phyloP scores from a whole-genome alignment of 2,888 invertebrate species.

The Acanthoscelides obtectus region DNA sequence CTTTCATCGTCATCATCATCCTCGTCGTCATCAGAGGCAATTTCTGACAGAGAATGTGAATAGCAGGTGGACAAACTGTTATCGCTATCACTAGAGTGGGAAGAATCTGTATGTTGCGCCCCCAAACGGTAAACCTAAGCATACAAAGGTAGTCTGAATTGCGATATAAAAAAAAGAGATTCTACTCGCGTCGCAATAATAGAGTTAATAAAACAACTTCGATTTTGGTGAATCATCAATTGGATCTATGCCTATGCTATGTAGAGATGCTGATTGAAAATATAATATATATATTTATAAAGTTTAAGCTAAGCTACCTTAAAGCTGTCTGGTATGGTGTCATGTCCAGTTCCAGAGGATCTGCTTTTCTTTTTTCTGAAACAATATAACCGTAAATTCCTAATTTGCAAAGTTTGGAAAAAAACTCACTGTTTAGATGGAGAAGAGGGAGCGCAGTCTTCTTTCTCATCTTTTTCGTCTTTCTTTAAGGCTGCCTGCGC shows the following conservation, averaged over 20 bases:
- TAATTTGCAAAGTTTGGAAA: background rate
- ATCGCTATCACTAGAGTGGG: constrained; percentile 44
- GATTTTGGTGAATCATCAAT: too few species aligned
- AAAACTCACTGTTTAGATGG: constrained; percentile 23
- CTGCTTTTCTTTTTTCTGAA: constrained; percentile 32
- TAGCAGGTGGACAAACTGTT: constrained; percentile 50
- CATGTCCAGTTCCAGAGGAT: constrained; percentile 16
- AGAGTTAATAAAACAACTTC: too few species aligned
- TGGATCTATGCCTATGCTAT: too few species aligned
- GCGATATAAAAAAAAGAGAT: background rate
- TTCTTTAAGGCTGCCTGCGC: constrained; percentile 53
- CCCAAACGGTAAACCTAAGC: constrained; percentile 52
- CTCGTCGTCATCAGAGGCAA: constrained; percentile 43
- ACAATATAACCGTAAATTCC: background rate
- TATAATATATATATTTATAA: too few species aligned
- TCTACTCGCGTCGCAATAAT: too few species aligned
- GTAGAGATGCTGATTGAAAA: too few species aligned
- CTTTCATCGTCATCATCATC: constrained; percentile 39
- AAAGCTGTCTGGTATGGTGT: constrained; percentile 50
- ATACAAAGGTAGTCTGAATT: background rate
- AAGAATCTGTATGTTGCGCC: constrained; percentile 39
- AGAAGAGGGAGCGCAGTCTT: constrained; percentile 46
- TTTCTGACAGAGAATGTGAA: constrained; percentile 44
- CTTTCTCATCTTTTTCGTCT: constrained; percentile 46
- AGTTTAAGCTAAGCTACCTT: constrained; percentile 33